Evolutionary conservation across 2,797 vertebrate species (phyloP).

Genomic region (Anomalospiza imberbis): DNA sequence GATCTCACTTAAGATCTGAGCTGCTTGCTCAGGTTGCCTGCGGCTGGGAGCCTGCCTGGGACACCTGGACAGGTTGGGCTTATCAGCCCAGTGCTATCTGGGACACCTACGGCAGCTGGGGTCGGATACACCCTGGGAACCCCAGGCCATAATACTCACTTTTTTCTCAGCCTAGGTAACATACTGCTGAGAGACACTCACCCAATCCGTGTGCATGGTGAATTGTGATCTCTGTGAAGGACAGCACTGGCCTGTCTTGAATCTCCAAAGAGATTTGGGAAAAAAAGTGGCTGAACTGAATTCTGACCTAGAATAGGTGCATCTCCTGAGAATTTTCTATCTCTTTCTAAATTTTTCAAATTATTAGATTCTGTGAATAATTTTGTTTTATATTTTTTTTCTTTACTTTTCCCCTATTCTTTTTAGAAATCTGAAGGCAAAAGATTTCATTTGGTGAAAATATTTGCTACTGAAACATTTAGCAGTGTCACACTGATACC

Average conservation of each 20-base stretch:
- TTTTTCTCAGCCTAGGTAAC: neutral
- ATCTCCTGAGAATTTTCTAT: neutral
- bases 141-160: neutral
- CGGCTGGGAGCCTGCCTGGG: too few species aligned
- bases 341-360: neutral
- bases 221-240: neutral
- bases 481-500: neutral
- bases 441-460: neutral
- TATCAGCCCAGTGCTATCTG: too few species aligned
- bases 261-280: neutral
- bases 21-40: too few species aligned
- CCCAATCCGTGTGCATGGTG: too few species aligned
- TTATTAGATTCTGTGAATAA: neutral
- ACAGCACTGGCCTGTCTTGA: neutral
- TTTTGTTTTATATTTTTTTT: neutral
- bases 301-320: neutral
- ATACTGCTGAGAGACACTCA: neutral
- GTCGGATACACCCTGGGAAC: too few species aligned
- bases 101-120: too few species aligned
- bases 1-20: too few species aligned
- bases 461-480: neutral
- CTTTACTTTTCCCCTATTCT: neutral
- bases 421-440: neutral
- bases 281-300: neutral
- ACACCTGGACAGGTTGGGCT: too few species aligned